These are phyloP conservation scores for Leptopilina clavipes DNA, from an alignment of 1,140 invertebrate genomes.

Conservation along the genomic window DNA sequence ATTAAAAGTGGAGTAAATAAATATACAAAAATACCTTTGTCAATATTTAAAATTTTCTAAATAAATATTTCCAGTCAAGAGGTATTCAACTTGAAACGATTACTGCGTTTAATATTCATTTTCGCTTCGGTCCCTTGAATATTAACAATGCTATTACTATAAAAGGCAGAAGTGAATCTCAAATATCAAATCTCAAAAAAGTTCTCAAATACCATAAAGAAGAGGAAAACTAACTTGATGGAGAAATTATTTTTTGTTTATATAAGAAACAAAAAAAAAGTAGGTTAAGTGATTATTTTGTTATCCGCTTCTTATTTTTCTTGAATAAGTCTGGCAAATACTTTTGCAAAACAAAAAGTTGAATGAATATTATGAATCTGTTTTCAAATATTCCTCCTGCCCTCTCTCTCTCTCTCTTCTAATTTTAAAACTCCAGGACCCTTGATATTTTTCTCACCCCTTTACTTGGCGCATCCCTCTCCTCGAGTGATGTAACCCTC, in stretches of 20 bases:
- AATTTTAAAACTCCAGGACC: slow-evolving; percentile 65
- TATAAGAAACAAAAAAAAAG: not conserved
- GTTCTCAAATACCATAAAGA: no score
- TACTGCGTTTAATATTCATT: slow-evolving; percentile 71
- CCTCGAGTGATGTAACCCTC: slow-evolving; percentile 57
- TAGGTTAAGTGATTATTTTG: no score
- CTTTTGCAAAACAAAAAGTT: not conserved
- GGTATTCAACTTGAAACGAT: slow-evolving; percentile 67
- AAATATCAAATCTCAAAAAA: not conserved
- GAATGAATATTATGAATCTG: not conserved
- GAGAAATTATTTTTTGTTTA: not conserved
- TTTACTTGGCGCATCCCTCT: slow-evolving; percentile 47
- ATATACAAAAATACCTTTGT: no score
- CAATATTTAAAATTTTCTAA: no score
- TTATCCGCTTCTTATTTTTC: no score
- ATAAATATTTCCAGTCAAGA: not conserved
- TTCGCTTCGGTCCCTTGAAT: slow-evolving; percentile 65
- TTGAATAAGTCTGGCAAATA: no score
- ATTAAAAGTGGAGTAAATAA: no score
- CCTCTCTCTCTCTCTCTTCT: slow-evolving; percentile 51
- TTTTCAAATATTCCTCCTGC: slow-evolving; percentile 47
- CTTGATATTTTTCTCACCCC: slow-evolving; percentile 69
- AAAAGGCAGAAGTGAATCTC: slow-evolving; percentile 13
- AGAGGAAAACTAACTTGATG: no score
- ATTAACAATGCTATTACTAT: slow-evolving; percentile 61